These are phyloP conservation scores for Pollachius pollachius DNA, from an alignment of 2,113 vertebrate species.

Conservation along the genomic window DNA sequence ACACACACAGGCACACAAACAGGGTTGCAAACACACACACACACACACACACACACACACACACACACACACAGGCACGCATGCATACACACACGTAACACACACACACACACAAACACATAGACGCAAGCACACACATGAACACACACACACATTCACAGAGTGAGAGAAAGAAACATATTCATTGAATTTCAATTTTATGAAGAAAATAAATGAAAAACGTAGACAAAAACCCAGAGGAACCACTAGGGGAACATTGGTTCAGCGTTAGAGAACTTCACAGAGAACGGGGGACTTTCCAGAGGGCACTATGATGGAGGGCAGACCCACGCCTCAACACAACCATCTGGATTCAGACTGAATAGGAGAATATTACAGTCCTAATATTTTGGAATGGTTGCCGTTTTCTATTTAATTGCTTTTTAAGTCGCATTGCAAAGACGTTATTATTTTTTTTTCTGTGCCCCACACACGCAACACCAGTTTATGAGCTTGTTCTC, in stretches of 20 bases:
- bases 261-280: constrained; percentile 25
- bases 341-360: neutral
- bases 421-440: neutral
- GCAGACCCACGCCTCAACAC: neutral
- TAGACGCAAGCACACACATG: no score
- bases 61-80: no score
- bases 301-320: constrained; percentile 21
- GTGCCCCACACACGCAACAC: neutral
- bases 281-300: constrained; percentile 52
- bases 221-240: no score
- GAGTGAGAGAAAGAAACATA: no score
- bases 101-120: no score
- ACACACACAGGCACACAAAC: no score
- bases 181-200: no score
- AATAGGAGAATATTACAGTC: neutral
- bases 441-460: neutral
- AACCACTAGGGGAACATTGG: constrained; percentile 32
- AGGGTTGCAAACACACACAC: no score
- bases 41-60: no score
- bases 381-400: neutral
- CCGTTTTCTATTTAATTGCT: neutral
- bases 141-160: no score
- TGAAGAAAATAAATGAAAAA: no score
- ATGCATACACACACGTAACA: neutral
- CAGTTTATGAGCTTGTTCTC: constrained; percentile 16